phyloP scores from a whole-genome alignment of 2,797 vertebrate genomes.

The Dryobates pubescens region DNA sequence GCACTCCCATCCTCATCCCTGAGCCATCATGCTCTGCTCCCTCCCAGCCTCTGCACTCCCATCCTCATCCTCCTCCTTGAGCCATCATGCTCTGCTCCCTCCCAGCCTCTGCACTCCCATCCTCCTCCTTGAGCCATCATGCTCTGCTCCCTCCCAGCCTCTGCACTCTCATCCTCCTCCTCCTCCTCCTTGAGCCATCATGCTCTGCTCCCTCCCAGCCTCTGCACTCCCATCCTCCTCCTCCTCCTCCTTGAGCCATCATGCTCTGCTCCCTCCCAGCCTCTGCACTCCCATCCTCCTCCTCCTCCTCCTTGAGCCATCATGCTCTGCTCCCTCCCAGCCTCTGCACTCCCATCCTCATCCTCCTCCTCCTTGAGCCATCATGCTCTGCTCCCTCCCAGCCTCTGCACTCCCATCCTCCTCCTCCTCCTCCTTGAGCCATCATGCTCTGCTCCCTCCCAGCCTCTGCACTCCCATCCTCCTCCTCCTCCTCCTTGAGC shows the following conservation, averaged over 20 bases:
- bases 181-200: no score
- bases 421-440: no score
- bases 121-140: accelerated
- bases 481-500: neutral
- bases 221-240: no score
- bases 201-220: neutral
- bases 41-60: no score
- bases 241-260: accelerated
- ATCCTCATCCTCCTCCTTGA: neutral
- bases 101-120: neutral
- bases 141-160: neutral
- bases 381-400: neutral
- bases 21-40: no score
- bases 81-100: neutral
- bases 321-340: neutral
- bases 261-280: neutral
- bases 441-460: neutral
- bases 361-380: no score
- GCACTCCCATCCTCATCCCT: no score
- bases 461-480: no score
- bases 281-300: no score
- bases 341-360: neutral
- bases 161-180: no score
- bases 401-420: neutral
- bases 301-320: accelerated